These are phyloP conservation scores for Sorex araneus DNA, from an alignment of 2,113 vertebrate genomes.

Conservation along the genomic window DNA sequence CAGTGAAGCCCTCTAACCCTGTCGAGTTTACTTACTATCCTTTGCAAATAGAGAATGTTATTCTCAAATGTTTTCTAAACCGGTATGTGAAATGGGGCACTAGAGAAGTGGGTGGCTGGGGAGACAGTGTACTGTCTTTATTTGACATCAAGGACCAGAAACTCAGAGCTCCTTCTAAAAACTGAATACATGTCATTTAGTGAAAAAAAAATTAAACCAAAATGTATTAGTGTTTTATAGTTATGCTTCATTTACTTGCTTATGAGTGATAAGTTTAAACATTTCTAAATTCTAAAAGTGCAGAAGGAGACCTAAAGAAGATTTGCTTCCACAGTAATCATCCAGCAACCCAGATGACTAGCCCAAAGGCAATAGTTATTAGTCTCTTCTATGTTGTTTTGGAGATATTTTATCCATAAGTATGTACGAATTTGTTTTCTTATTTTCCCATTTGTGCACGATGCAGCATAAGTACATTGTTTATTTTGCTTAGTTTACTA, in stretches of 20 bases:
- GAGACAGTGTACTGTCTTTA: background rate
- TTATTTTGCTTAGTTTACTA: background rate
- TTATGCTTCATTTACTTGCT: slow-evolving; percentile 60
- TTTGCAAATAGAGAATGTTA: slow-evolving; percentile 75
- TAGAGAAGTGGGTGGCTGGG: no score
- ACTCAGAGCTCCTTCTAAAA: slow-evolving; percentile 27
- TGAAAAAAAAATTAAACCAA: slow-evolving; percentile 5
- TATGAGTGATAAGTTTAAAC: background rate
- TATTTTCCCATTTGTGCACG: background rate
- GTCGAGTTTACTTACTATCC: slow-evolving; percentile 62
- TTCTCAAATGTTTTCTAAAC: slow-evolving; percentile 65
- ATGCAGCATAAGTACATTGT: background rate
- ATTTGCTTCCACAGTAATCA: background rate
- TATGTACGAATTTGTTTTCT: slow-evolving; percentile 20
- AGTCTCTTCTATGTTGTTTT: background rate
- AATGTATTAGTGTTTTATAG: background rate
- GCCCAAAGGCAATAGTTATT: background rate
- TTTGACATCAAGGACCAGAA: background rate
- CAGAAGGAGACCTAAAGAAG: slow-evolving; percentile 17
- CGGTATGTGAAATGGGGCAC: background rate
- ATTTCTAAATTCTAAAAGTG: slow-evolving; percentile 33
- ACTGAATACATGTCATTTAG: background rate
- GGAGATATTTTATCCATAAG: background rate
- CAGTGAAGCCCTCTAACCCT: slow-evolving; percentile 59
- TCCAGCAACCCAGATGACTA: background rate